Percentiles rank a stretch among this genome's conserved stretches.
Conservation (phyloP, 2,888 invertebrate genomes). For the Lepidocyrtoides sp. region DNA sequence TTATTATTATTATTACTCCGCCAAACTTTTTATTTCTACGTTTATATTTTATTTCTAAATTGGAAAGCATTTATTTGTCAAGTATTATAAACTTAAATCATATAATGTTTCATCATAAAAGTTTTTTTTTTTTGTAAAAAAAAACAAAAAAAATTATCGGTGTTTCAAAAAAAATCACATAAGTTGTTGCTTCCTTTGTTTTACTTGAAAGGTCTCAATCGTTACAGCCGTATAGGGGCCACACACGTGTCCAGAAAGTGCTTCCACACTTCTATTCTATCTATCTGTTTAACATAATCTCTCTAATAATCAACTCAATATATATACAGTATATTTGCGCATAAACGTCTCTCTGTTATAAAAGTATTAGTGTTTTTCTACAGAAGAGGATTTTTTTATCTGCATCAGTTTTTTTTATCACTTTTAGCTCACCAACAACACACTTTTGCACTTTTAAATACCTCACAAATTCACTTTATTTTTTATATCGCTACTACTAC, state of each 20-base stretch:
- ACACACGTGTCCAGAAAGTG: slow-evolving; percentile 73
- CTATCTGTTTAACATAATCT: not conserved
- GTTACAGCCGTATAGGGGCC: slow-evolving; percentile 84
- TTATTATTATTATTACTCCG: no score
- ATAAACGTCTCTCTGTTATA: slow-evolving; percentile 1
- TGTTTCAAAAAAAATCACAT: slow-evolving; percentile 45
- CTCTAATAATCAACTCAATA: not conserved
- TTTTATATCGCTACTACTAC: not conserved
- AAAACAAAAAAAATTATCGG: no score
- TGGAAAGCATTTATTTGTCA: no score
- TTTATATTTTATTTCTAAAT: no score
- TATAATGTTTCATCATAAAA: no score
- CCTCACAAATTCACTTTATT: not conserved
- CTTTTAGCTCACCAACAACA: not conserved
- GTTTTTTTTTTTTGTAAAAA: no score
- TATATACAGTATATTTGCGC: not conserved
- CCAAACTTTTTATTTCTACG: no score
- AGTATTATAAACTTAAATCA: no score
- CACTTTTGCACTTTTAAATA: not conserved
- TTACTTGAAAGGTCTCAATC: slow-evolving; percentile 83
- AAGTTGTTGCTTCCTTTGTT: slow-evolving; percentile 72
- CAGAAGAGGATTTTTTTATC: not conserved
- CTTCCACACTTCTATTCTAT: slow-evolving; percentile 61
- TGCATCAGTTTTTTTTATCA: not conserved
- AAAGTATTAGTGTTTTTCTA: not conserved